These are phyloP conservation scores for Leptogaster cylindrica DNA, from an alignment of 2,888 invertebrate species.

Conservation along the genomic window DNA sequence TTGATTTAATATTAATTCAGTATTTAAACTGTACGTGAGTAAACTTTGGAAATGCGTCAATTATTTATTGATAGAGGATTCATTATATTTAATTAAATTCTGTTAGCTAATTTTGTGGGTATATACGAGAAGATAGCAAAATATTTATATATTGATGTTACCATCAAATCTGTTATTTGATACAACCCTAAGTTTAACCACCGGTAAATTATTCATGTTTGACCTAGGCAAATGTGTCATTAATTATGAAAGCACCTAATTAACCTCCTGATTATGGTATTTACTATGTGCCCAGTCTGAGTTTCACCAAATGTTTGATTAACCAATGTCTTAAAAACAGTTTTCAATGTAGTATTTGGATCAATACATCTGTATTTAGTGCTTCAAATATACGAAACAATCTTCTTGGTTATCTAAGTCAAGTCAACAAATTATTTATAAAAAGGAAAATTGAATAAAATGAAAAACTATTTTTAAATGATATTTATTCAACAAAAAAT, in stretches of 20 bases:
- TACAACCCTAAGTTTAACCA: neutral
- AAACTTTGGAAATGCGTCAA: neutral
- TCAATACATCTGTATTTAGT: too few relatives aligned
- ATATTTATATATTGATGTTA: conserved; percentile 14
- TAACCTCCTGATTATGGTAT: conserved; percentile 33
- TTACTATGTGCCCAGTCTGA: too few relatives aligned
- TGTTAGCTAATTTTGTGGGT: conserved; percentile 18
- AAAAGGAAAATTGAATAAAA: too few relatives aligned
- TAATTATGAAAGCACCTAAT: conserved; percentile 28
- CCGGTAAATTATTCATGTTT: conserved; percentile 25
- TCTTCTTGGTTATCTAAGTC: too few relatives aligned
- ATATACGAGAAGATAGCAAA: conserved; percentile 9
- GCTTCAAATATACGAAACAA: too few relatives aligned
- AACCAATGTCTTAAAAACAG: too few relatives aligned
- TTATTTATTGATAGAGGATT: conserved; percentile 23
- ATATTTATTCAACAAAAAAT: too few relatives aligned
- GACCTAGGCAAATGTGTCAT: conserved; percentile 33
- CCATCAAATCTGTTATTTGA: neutral
- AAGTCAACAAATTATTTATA: too few relatives aligned
- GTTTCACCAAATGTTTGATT: conserved; percentile 12
- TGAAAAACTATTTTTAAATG: too few relatives aligned
- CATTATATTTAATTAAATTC: conserved; percentile 29
- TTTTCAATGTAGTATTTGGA: too few relatives aligned
- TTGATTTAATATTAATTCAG: neutral
- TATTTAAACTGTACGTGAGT: conserved; percentile 15